Evolutionary conservation across 2,113 vertebrate genomes (phyloP), one percentile per base, ranked within the genome.

Genomic region (Herpailurus yagouaroundi): DNA sequence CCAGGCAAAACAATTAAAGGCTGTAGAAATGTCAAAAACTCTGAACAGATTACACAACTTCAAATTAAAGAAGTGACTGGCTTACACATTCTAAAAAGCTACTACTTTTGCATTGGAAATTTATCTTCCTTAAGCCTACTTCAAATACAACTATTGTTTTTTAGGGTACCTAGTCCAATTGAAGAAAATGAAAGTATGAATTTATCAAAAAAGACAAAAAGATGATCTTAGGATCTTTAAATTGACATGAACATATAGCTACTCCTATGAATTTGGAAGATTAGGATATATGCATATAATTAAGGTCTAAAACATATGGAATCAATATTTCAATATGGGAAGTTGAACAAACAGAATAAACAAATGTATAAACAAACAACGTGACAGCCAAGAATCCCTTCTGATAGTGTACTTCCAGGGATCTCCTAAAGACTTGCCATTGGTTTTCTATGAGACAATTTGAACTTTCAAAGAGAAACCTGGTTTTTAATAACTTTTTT

Each of bases 101-200:
- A 79, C 60, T 82, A 25, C 9, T 69, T 76, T 86, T 57, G 41
- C 36, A 68, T 5, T 94, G 83, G 81, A 29, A 91, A 80, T 93
- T 33, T 84, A 66, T 87, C 18, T 95, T 29, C n/a, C 69, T 63
- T 63, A 80, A 91, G 41, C 41, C 66, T 81, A 66, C 66, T 89
- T 95, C 45, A 92, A 60, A 90, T 50, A 71, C 50, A 89, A 95
- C 79, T n/a, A 86, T 55, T 77, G 7, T 57, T 33, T 97, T 45
- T 36, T 8, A 84, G 55, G 27, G 14, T 64, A 15, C 50, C 27
- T 89, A 92, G 86, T 71, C 68, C 64, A 95, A 89, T n/a, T 90
- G 89, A 93, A 94, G 33, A 84, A 89, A 92, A 64, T 76, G 21
- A 90, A 97, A 55, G 11, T 81, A 74, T 76, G 60, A 60, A 85